Base-by-base conservation (phyloP, 2,888 invertebrate genomes). In the Molanna angustata region DNA sequence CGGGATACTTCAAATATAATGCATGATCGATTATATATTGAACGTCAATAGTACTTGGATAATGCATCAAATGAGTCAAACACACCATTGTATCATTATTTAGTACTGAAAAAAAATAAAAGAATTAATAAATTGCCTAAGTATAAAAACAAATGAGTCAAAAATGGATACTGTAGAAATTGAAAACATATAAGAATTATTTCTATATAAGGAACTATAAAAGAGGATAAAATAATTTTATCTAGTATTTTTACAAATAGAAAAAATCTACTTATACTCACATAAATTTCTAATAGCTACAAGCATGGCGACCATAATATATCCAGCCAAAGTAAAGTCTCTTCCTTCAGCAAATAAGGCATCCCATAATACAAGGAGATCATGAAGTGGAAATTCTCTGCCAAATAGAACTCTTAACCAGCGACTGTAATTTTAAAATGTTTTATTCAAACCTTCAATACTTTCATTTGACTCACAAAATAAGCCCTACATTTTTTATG, bases 351-450 rank as follows among this genome's bases (percentile, higher is more conserved):
- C 82, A 72, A 92, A 89, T 58, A 91, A 80, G 49, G 88, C 88
- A 62, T 93, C 90, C 92, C 92, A 92, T 4, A 92, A 68, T 45
- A 83, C 80, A 1, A 92, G 76, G 42, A 91, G 70, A 64, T 91
- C 90, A 45, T 84, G 76, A 53, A 91, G 79, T 2, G 87, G 81
- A 69, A 91, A 91, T 70, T 92, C 92, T 2, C 92, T 78, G 0
- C 91, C 91, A 71, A 92, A 93, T 13, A 92, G 70, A 50, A 93
- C 70, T 3, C 91, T 80, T 21, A 92, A 72, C 92, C 92, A 92
- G 1, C 91, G 88, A 56, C 90, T 91, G 39, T 17, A 37, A 37
- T 4, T n/a, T n/a, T n/a, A n/a, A n/a, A n/a, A n/a, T n/a, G n/a
- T n/a, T n/a, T n/a, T n/a, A n/a, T n/a, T n/a, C n/a, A n/a, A n/a